Evolutionary conservation across 2,797 vertebrate species (phyloP).

Genomic region (Denticeps clupeoides): DNA sequence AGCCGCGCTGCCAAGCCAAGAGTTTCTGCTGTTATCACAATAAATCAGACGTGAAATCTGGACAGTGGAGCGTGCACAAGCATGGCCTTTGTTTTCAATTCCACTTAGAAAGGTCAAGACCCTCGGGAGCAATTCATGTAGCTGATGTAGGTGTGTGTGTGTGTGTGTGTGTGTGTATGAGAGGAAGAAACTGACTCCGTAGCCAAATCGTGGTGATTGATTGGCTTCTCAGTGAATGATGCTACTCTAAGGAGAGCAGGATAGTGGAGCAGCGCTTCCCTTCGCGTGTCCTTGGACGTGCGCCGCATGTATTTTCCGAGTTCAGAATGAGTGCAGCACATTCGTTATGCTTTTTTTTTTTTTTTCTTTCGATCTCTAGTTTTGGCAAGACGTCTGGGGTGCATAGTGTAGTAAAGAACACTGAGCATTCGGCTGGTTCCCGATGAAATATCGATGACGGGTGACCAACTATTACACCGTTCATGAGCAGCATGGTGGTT

Average conservation of each 20-base stretch:
- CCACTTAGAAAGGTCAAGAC: slow-evolving; percentile 57
- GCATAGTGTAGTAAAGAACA: too few species aligned
- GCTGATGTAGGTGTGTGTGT: slow-evolving; percentile 17
- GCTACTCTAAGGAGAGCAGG: slow-evolving; percentile 25
- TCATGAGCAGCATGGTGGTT: too few species aligned
- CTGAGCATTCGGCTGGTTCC: too few species aligned
- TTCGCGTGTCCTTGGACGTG: slow-evolving; percentile 25
- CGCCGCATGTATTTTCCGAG: slow-evolving; percentile 23
- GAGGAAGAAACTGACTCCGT: neutral
- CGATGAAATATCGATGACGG: too few species aligned
- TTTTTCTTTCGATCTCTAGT: too few species aligned
- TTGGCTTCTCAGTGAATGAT: slow-evolving; percentile 25
- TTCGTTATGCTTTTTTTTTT: slow-evolving; percentile 11
- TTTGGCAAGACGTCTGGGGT: slow-evolving; percentile 10
- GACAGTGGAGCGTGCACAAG: slow-evolving; percentile 38
- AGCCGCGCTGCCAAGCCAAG: slow-evolving; percentile 41
- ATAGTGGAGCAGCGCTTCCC: slow-evolving; percentile 31
- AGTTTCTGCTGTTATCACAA: slow-evolving; percentile 54
- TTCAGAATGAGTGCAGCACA: slow-evolving; percentile 29
- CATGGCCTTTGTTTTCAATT: slow-evolving; percentile 55
- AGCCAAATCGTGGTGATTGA: slow-evolving; percentile 27
- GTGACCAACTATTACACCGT: too few species aligned
- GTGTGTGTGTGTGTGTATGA: slow-evolving; percentile 4
- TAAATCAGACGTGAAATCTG: slow-evolving; percentile 47
- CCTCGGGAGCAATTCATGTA: slow-evolving; percentile 48